Evolutionary conservation across 2,113 vertebrate genomes (phyloP).

Genomic region (Tachysurus fulvidraco): DNA sequence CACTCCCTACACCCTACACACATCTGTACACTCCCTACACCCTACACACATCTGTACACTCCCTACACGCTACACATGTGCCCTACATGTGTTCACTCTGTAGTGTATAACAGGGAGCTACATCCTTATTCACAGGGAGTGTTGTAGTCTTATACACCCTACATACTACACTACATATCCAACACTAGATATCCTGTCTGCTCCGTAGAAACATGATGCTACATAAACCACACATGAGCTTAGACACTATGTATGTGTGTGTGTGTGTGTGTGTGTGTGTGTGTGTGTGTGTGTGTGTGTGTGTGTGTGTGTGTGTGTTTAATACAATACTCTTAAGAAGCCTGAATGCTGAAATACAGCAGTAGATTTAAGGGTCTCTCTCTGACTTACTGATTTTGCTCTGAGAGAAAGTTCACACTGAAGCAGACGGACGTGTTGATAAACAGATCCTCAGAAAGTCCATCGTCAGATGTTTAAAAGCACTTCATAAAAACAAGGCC

Average conservation of each 20-base stretch:
- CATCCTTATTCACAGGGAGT: neutral
- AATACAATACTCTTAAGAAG: neutral
- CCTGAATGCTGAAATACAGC: neutral
- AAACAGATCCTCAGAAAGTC: neutral
- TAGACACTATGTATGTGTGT: neutral
- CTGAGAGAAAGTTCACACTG: neutral
- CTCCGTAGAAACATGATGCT: neutral
- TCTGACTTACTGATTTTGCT: neutral
- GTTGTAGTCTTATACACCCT: neutral
- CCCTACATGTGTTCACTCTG: neutral
- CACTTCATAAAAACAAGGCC: neutral
- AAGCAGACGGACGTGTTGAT: neutral
- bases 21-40: too few species aligned
- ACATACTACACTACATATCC: neutral
- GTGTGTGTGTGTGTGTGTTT: neutral
- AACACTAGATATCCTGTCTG: neutral
- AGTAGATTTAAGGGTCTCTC: neutral
- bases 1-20: too few species aligned
- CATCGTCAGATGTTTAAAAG: neutral
- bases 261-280: neutral
- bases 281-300: too few species aligned
- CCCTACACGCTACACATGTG: too few species aligned
- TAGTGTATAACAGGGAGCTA: neutral
- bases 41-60: too few species aligned
- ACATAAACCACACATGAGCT: neutral